Evolutionary conservation across 2,888 invertebrate genomes (phyloP).

Genomic region (Noctua janthe): DNA sequence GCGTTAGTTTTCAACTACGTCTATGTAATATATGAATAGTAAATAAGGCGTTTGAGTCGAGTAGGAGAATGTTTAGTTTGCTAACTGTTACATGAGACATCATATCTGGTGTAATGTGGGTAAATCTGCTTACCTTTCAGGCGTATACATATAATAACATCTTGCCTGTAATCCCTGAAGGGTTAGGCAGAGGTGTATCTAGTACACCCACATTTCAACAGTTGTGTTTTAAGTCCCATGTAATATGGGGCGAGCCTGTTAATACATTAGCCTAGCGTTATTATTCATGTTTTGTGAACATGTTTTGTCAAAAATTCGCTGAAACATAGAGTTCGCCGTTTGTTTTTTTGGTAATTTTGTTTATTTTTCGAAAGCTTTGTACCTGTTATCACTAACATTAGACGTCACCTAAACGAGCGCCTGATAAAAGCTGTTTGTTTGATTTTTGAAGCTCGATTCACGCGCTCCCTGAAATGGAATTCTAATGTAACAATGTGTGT

Average conservation of each 20-base stretch:
- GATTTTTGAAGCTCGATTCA: too few relatives aligned
- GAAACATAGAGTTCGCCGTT: too few relatives aligned
- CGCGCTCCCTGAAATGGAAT: too few relatives aligned
- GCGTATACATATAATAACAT: neutral
- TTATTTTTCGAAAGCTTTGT: too few relatives aligned
- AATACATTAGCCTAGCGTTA: neutral
- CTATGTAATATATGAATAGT: neutral
- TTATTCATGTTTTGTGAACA: neutral
- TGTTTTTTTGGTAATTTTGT: neutral
- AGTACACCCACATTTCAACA: too few relatives aligned
- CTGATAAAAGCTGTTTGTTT: too few relatives aligned
- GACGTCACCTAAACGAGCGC: too few relatives aligned
- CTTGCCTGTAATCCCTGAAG: neutral
- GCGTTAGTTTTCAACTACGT: constrained; percentile 7
- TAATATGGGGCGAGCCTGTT: neutral
- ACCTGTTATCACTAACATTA: too few relatives aligned
- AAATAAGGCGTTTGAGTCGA: neutral
- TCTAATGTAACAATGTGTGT: too few relatives aligned
- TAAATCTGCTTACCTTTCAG: neutral
- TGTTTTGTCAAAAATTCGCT: too few relatives aligned
- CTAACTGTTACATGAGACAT: neutral
- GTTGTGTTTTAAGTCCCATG: too few relatives aligned
- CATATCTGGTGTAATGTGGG: neutral
- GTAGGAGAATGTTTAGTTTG: neutral
- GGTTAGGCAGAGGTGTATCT: neutral